phyloP scores from a whole-genome alignment of 2,888 invertebrate species.

The Drosophila tripunctata region DNA sequence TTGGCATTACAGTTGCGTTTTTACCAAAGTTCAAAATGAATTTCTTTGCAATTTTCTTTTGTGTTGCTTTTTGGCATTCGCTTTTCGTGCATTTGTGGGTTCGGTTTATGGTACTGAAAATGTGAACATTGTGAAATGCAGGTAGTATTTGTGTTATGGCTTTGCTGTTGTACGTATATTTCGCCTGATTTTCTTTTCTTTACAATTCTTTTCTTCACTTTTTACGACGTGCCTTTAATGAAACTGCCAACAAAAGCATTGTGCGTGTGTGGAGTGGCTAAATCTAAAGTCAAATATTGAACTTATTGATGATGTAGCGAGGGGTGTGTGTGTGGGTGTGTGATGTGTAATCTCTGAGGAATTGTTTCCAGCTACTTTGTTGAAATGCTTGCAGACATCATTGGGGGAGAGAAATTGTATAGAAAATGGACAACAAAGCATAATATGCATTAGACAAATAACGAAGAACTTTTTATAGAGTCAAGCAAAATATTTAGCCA shows the following conservation, averaged over 20 bases:
- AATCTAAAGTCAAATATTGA: conserved; percentile 68
- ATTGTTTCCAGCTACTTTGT: conserved; percentile 9
- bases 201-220: not conserved
- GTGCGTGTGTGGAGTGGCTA: conserved; percentile 44
- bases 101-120: conserved; percentile 30
- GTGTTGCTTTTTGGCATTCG: conserved; percentile 13
- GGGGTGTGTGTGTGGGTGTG: conserved; percentile 8
- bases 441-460: not conserved
- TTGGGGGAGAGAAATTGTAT: not conserved
- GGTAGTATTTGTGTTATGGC: conserved; percentile 53
- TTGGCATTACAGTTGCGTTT: not conserved
- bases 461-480: not conserved
- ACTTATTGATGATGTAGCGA: conserved; percentile 60
- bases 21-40: conserved; percentile 51
- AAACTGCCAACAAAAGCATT: conserved; percentile 65
- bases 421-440: not conserved
- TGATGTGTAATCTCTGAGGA: not conserved
- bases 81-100: no score
- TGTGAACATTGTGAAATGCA: conserved; percentile 40
- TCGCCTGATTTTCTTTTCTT: conserved; percentile 9
- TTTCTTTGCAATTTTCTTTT: conserved; percentile 38
- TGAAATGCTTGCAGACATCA: not conserved
- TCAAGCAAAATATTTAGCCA: not conserved
- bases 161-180: conserved; percentile 41
- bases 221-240: conserved; percentile 64